phyloP scores from a whole-genome alignment of 2,797 vertebrate genomes.

The Microctenopoma lineatum region DNA sequence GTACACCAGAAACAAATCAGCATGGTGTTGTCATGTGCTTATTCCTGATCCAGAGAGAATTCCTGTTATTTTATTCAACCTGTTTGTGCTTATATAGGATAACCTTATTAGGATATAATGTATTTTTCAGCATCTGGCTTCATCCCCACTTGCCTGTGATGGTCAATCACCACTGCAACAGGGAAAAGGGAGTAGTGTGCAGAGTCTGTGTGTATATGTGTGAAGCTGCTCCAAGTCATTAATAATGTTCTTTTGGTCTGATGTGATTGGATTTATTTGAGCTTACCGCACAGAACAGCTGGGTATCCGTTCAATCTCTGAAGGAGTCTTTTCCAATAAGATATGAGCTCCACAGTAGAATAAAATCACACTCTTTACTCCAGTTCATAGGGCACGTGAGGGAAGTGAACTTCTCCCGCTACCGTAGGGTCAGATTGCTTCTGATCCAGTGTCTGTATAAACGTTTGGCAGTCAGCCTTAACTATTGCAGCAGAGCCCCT shows the following conservation, averaged over 20 bases:
- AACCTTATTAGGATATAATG: conserved; percentile 70
- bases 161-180: conserved; percentile 47
- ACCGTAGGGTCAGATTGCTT: conserved; percentile 26
- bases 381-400: conserved; percentile 27
- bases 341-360: conserved; percentile 21
- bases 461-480: conserved; percentile 34
- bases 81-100: conserved; percentile 63
- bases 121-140: conserved; percentile 67
- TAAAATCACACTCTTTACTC: conserved; percentile 29
- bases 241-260: conserved; percentile 58
- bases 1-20: conserved; percentile 70
- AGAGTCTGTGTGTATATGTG: conserved; percentile 26
- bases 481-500: conserved; percentile 10
- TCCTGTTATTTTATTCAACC: conserved; percentile 71
- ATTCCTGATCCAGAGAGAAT: conserved; percentile 63
- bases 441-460: conserved; percentile 42
- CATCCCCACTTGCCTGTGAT: conserved; percentile 41
- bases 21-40: conserved; percentile 64
- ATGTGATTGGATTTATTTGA: conserved; percentile 57
- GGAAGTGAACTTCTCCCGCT: conserved; percentile 10
- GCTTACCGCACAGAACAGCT: conserved; percentile 48
- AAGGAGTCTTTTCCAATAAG: conserved; percentile 35
- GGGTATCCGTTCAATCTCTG: conserved; percentile 44
- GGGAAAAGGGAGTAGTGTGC: conserved; percentile 28
- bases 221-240: conserved; percentile 58